These are phyloP conservation scores for Anisognathus igniventris DNA, from an alignment of 2,797 vertebrate genomes.

Conservation along the genomic window DNA sequence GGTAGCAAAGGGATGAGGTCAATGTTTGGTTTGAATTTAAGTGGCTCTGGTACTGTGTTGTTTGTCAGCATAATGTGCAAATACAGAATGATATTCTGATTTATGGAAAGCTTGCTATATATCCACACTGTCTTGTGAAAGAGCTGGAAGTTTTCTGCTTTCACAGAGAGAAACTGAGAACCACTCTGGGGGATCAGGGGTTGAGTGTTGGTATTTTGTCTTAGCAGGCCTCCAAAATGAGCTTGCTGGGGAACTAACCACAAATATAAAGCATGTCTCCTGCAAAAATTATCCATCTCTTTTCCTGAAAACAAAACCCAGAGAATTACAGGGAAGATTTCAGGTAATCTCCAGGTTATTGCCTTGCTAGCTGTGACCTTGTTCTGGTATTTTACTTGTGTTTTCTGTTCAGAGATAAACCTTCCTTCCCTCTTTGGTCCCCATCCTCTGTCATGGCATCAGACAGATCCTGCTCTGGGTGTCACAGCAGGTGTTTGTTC, in stretches of 20 bases:
- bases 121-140: accelerated
- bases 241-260: background rate
- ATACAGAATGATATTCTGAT: background rate
- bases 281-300: background rate
- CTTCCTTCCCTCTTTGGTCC: background rate
- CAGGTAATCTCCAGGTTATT: background rate
- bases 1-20: background rate
- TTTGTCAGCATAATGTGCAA: background rate
- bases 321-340: background rate
- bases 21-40: background rate
- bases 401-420: background rate
- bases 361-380: background rate
- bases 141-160: background rate
- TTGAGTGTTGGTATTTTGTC: background rate
- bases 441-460: background rate
- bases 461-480: background rate
- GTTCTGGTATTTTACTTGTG: background rate
- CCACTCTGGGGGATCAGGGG: accelerated
- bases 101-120: background rate
- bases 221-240: background rate
- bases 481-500: background rate
- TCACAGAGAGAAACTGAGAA: background rate
- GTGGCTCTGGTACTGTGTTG: background rate
- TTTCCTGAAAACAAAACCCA: background rate
- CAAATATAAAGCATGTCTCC: background rate